Percentiles rank a stretch among this genome's conserved stretches.
Evolutionary conservation across 2,888 invertebrate species (phyloP).

Genomic region (Nomada ruficornis): DNA sequence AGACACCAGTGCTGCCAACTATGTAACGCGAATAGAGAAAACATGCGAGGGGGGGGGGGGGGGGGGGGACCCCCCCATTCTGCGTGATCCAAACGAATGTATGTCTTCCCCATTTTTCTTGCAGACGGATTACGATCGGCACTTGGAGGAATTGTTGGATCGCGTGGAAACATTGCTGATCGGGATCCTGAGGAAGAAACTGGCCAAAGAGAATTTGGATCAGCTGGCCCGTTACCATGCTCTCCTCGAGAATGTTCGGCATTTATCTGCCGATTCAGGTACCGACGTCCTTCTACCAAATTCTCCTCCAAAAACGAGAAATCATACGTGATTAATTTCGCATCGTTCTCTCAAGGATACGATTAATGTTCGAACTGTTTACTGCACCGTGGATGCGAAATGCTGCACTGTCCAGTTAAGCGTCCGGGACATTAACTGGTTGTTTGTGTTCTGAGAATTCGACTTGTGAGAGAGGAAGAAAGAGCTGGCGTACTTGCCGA

Average conservation of each 20-base stretch:
- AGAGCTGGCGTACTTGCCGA: too few species aligned
- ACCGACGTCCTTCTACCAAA: conserved; percentile 5
- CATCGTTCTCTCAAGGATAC: too few species aligned
- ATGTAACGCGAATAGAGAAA: too few species aligned
- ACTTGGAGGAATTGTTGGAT: conserved; percentile 89
- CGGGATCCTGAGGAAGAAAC: conserved; percentile 84
- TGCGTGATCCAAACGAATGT: too few species aligned
- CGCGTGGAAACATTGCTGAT: conserved; percentile 86
- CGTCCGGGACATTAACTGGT: not conserved
- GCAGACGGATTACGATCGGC: conserved; percentile 89
- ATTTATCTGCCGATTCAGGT: conserved; percentile 73
- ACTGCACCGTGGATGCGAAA: too few species aligned
- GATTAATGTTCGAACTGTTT: too few species aligned
- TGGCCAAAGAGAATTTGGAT: conserved; percentile 69
- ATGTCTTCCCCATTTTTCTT: conserved; percentile 63
- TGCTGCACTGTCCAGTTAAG: not conserved
- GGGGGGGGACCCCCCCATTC: too few species aligned
- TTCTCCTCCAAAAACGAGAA: not conserved
- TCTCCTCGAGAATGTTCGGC: conserved; percentile 75
- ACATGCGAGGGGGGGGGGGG: too few species aligned
- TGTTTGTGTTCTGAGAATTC: too few species aligned
- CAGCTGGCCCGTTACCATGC: conserved; percentile 74
- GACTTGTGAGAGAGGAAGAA: too few species aligned
- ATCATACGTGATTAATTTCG: too few species aligned
- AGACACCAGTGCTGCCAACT: too few species aligned